phyloP scores from a whole-genome alignment of 2,113 vertebrate species.

The Actinemys pallida region DNA sequence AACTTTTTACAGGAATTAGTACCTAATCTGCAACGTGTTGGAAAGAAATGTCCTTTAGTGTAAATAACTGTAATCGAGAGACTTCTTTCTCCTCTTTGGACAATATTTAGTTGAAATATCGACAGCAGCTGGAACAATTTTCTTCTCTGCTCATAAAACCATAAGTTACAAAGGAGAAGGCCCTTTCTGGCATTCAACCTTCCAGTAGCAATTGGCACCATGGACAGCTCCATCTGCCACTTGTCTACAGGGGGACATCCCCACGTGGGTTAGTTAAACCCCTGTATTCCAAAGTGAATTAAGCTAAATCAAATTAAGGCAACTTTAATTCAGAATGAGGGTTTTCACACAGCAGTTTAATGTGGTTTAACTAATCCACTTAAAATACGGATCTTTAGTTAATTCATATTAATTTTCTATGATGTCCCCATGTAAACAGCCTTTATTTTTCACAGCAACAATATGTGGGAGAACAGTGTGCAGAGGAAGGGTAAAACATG shows the following conservation, averaged over 20 bases:
- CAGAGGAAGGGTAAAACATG: background rate
- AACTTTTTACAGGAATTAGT: background rate
- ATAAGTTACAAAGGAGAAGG: background rate
- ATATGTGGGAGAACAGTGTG: rapidly evolving
- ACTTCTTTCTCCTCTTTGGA: background rate
- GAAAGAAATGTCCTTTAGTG: background rate
- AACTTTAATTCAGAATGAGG: background rate
- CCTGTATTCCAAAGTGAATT: background rate
- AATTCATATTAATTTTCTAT: background rate
- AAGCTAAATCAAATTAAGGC: background rate
- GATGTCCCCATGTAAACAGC: background rate
- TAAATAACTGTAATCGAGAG: background rate
- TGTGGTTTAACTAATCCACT: background rate
- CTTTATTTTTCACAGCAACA: rapidly evolving
- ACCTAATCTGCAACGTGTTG: background rate
- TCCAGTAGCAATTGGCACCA: rapidly evolving
- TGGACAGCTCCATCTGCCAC: conserved; percentile 42
- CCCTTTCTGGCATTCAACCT: background rate
- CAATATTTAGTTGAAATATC: background rate
- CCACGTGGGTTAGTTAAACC: background rate
- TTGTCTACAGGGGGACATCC: rapidly evolving
- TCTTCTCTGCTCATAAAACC: background rate
- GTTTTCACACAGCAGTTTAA: background rate
- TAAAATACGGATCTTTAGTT: background rate
- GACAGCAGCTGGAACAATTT: background rate